Evolutionary conservation across 2,888 invertebrate species (phyloP), one percentile per base, ranked within the genome.

Genomic region (Rhyacophila evoluta): DNA sequence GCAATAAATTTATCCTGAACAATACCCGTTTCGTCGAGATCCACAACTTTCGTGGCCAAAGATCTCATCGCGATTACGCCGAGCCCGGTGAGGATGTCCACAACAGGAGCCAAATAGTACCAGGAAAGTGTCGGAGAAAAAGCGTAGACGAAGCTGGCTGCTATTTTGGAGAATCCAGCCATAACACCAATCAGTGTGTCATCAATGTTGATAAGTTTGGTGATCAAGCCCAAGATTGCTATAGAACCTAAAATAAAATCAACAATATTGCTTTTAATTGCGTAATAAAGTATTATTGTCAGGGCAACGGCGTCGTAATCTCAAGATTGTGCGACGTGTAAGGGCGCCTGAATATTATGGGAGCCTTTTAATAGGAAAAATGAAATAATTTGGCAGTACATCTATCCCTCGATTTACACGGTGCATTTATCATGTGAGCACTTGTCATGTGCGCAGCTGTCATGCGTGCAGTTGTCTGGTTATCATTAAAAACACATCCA

Each of bases 61-160:
- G 91, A 91, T 74, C 91, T 85, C 74, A 92, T 87, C 0, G 91
- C 91, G n/a, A 91, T 91, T 27, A 91, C 85, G 0, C 90, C 90
- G 0, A 90, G 88, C 19, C 89, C 88, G 74, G 91, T 90, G 82
- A 91, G 89, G 80, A 91, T 87, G 29, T 91, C 90, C 82, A 91
- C 87, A 6, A 89, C 38, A 0, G 89, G 88, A 72, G 90, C 91
- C 0, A 87, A 84, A 82, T 90, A 91, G 84, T 87, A 90, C 89
- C 90, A 90, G 0, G 85, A 78, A 33, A 87, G 84, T n/a, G 85
- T 87, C 0, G 88, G 87, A 0, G 91, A 89, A 72, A 91, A 89
- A 0, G 90, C 90, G 81, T 90, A 89, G 72, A 89, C 87, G 79
- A 90, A 85, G 83, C 90, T 89, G 29, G 89, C 87, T 11, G 88